phyloP scores from a whole-genome alignment of 2,888 invertebrate species.

The Leptura quadrifasciata region DNA sequence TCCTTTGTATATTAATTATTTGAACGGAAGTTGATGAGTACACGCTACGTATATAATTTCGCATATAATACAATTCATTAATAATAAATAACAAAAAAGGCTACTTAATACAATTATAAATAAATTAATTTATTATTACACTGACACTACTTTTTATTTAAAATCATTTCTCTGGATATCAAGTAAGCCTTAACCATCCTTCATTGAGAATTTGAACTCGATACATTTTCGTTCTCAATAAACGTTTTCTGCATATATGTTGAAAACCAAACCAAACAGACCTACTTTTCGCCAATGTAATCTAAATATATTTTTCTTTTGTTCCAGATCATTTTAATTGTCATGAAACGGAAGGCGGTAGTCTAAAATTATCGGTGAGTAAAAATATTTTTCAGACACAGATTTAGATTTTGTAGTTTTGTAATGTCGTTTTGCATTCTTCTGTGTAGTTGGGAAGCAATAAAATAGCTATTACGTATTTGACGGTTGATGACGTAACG shows the following conservation, averaged over 20 bases:
- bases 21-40: too few species aligned
- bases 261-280: not conserved
- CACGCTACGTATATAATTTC: too few species aligned
- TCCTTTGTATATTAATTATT: too few species aligned
- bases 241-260: not conserved
- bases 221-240: not conserved
- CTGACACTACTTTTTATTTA: too few species aligned
- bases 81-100: too few species aligned
- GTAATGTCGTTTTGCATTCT: slow-evolving; percentile 62
- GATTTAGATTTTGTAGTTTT: slow-evolving; percentile 59
- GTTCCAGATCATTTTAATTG: slow-evolving; percentile 40
- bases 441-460: slow-evolving; percentile 62
- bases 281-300: slow-evolving; percentile 25
- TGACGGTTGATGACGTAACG: slow-evolving; percentile 70
- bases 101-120: too few species aligned
- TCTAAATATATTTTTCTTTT: slow-evolving; percentile 39
- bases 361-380: slow-evolving; percentile 56
- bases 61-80: too few species aligned
- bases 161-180: too few species aligned
- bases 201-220: too few species aligned
- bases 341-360: slow-evolving; percentile 48
- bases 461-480: slow-evolving; percentile 68
- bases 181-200: too few species aligned
- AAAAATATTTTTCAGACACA: slow-evolving; percentile 55
- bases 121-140: too few species aligned